Conservation (phyloP, 2,888 invertebrate species). For the Tinea trinotella region DNA sequence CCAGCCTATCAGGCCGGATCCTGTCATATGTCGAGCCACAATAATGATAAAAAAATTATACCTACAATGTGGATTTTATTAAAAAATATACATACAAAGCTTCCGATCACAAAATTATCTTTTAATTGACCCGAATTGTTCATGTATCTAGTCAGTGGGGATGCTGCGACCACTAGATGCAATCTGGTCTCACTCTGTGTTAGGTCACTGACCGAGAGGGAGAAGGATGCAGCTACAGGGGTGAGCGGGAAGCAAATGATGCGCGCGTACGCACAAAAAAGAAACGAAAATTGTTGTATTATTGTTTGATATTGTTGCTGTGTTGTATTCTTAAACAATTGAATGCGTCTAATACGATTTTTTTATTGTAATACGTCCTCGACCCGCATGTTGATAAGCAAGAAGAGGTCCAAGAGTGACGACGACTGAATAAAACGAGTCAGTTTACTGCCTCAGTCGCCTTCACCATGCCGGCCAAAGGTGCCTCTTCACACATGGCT, state of each 20-base stretch:
- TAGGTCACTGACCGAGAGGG: constrained; percentile 62
- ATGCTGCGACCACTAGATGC: constrained; percentile 69
- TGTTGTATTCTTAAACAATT: background rate
- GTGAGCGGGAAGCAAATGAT: constrained; percentile 47
- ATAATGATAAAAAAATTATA: background rate
- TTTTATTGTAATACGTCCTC: background rate
- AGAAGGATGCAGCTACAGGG: constrained; percentile 39
- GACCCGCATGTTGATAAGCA: too few relatives aligned
- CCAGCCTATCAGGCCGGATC: too few relatives aligned
- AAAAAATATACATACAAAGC: constrained; percentile 24
- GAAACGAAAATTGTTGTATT: constrained; percentile 66
- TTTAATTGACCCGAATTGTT: constrained; percentile 64
- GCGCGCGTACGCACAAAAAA: constrained; percentile 70
- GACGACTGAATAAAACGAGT: too few relatives aligned
- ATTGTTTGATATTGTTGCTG: constrained; percentile 54
- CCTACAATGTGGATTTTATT: too few relatives aligned
- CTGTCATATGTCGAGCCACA: too few relatives aligned
- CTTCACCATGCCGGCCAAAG: too few relatives aligned
- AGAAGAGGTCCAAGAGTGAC: too few relatives aligned
- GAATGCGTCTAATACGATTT: constrained; percentile 36
- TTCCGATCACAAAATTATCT: constrained; percentile 39
- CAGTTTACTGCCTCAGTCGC: too few relatives aligned
- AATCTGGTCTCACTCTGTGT: constrained; percentile 65
- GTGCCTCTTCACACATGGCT: too few relatives aligned
- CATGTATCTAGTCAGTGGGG: constrained; percentile 56